Evolutionary conservation across 2,797 vertebrate genomes (phyloP).

Genomic region (Sebastes wilsoni): DNA sequence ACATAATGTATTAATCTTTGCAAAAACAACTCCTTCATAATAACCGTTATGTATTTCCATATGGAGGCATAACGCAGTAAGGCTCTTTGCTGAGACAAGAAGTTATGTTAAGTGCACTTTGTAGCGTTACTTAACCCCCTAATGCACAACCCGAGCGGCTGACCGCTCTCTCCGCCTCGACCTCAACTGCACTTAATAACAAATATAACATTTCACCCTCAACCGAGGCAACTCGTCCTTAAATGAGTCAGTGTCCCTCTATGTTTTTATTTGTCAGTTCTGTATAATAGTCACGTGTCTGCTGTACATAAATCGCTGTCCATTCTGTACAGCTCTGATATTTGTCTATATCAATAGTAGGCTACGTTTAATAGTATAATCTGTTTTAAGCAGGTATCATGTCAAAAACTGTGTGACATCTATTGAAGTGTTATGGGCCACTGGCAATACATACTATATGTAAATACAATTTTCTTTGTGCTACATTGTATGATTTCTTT

Average conservation of each 20-base stretch:
- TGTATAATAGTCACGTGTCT: constrained; percentile 72
- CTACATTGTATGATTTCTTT: constrained; percentile 74
- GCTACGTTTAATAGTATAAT: constrained; percentile 81
- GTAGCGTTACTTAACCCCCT: constrained; percentile 46
- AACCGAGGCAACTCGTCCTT: constrained; percentile 11
- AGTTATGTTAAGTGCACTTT: constrained; percentile 63
- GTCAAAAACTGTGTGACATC: constrained; percentile 79
- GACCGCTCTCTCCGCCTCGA: constrained; percentile 24
- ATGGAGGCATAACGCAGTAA: constrained; percentile 6
- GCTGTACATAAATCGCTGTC: constrained; percentile 78
- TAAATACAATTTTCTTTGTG: constrained; percentile 84
- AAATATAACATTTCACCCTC: background rate
- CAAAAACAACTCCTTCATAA: background rate
- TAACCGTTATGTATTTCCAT: constrained; percentile 14
- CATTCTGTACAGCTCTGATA: constrained; percentile 82
- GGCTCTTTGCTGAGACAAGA: constrained; percentile 6
- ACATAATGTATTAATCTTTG: background rate
- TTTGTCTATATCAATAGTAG: constrained; percentile 82
- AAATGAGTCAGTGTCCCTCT: constrained; percentile 30
- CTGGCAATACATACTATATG: constrained; percentile 80
- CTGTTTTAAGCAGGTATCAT: constrained; percentile 80
- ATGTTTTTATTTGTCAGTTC: constrained; percentile 57
- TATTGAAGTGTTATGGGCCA: constrained; percentile 80
- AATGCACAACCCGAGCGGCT: constrained; percentile 48
- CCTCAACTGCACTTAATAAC: constrained; percentile 35